A percentile compares a stretch with the other conserved stretches of the same genome.
Conservation (phyloP, 2,113 vertebrate genomes). For the Leuciscus idus region DNA sequence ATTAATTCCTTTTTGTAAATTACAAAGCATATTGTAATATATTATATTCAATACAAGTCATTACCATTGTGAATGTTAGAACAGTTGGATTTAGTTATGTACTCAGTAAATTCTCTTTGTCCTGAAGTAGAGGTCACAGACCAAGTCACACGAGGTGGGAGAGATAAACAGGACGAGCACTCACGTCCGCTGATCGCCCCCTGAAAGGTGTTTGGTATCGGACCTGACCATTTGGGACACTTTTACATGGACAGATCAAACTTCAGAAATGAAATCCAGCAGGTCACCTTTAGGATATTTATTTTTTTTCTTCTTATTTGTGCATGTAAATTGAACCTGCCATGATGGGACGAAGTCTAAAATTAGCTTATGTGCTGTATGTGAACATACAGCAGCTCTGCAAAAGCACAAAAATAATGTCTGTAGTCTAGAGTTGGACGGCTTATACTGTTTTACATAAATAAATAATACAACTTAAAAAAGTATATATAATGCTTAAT, state of each 20-base stretch:
- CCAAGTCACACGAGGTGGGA: conserved; percentile 17
- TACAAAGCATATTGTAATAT: not conserved
- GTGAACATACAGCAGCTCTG: conserved; percentile 65
- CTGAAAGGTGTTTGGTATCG: conserved; percentile 72
- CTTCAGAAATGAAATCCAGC: conserved; percentile 79
- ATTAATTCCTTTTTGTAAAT: not conserved
- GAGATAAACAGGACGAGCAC: conserved; percentile 47
- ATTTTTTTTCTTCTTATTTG: conserved; percentile 50
- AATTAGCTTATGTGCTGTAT: conserved; percentile 74
- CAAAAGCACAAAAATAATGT: conserved; percentile 17
- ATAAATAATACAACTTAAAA: not conserved
- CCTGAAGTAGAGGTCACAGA: conserved; percentile 31
- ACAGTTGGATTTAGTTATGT: not conserved
- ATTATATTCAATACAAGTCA: not conserved
- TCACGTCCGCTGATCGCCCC: conserved; percentile 38
- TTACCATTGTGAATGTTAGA: not conserved
- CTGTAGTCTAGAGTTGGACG: not conserved
- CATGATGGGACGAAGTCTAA: conserved; percentile 72
- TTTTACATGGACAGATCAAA: conserved; percentile 76
- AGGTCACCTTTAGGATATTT: conserved; percentile 80
- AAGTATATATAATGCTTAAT: not conserved
- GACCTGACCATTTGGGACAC: conserved; percentile 71
- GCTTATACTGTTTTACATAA: not conserved
- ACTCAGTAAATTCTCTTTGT: not conserved
- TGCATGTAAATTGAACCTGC: conserved; percentile 75